phyloP scores from a whole-genome alignment of 2,888 invertebrate genomes.

The Mimas tiliae region DNA sequence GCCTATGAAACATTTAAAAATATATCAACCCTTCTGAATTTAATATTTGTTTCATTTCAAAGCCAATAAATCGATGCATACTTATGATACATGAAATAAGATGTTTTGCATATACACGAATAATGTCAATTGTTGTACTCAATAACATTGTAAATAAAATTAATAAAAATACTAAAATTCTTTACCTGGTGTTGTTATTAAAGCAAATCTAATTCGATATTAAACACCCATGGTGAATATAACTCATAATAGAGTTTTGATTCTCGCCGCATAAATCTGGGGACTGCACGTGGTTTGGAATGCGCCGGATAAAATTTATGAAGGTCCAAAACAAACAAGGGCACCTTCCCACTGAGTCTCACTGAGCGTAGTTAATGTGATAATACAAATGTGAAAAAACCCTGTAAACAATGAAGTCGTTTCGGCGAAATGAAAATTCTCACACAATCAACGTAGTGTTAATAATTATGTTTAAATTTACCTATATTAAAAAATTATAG shows the following conservation, averaged over 20 bases:
- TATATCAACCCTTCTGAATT: too few species aligned
- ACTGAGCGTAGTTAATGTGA: constrained; percentile 43
- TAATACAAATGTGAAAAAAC: constrained; percentile 56
- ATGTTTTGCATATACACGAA: constrained; percentile 63
- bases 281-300: constrained; percentile 66
- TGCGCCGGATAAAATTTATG: constrained; percentile 69
- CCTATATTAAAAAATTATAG: too few species aligned
- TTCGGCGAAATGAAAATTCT: not conserved
- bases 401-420: not conserved
- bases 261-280: constrained; percentile 69
- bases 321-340: constrained; percentile 67
- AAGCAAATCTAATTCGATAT: constrained; percentile 54
- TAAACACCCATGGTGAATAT: constrained; percentile 61
- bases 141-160: constrained; percentile 40
- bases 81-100: constrained; percentile 56
- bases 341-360: constrained; percentile 62
- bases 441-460: not conserved
- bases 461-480: not conserved
- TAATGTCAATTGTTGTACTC: constrained; percentile 71
- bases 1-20: too few species aligned
- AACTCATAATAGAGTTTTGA: constrained; percentile 56
- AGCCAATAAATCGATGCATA: constrained; percentile 38
- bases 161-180: not conserved
- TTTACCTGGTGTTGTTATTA: constrained; percentile 34
- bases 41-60: not conserved